Evolutionary conservation across 1,140 invertebrate genomes (phyloP), one percentile per base, ranked within the genome.

Genomic region (Camponotus vicinus): DNA sequence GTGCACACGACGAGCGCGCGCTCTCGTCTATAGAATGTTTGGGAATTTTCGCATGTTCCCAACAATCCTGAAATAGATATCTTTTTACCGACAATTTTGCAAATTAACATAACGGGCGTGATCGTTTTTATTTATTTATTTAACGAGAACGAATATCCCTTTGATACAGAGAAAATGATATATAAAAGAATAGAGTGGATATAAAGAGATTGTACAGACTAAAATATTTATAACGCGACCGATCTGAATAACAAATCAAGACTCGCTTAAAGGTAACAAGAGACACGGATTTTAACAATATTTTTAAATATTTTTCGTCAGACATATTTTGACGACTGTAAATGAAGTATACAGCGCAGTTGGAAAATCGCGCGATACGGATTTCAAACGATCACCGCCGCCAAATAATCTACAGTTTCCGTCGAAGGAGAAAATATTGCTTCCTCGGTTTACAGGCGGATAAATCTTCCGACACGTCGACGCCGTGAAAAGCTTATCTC

Each of bases 401-500:
- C 13, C 37, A n/a, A 71, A 61, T 63, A 83, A 75, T 34, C 37
- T n/a, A 34, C 69, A 21, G 40, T 40, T 45, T 13, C 15, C 27
- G n/a, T 61, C 52, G 66, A n/a, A 34, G 55, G 11, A 5, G 55
- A 13, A 73, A 82, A 73, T 82, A 82, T 73, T 59, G 79, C 55
- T 59, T 45, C 18, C 52, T 45, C 67, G 69, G 79, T 73, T 75
- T 73, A 45, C 69, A 59, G 34, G 15, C 67, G 55, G 79, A 63
- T 83, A 45, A 75, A 83, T 83, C 67, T 63, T 13, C 27, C 40
- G 79, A 82, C 67, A 34, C 37, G 52, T 18, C 27, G 55, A 37
- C 55, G 79, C 73, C 13, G 67, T 27, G 55, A 61, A 75, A 83
- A 63, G 69, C 79, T 83, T 61, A 73, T 83, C 79, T 34, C 69